Conservation (phyloP, 1,140 invertebrate genomes). For the Diprion similis region DNA sequence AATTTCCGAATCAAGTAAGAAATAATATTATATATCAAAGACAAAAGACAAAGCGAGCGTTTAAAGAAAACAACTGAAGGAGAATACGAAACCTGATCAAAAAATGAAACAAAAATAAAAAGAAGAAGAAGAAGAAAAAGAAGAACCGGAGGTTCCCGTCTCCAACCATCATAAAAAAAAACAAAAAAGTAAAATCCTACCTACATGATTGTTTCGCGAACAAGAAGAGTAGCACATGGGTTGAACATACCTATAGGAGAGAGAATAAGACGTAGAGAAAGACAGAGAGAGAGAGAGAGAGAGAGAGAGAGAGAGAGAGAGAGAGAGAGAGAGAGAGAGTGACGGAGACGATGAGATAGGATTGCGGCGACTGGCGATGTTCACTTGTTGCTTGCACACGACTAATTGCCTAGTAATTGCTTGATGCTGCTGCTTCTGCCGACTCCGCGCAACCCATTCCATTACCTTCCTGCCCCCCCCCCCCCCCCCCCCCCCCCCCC, state of each 20-base stretch:
- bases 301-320: not conserved
- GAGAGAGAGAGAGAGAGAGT: conserved; percentile 1
- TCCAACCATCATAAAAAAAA: no score
- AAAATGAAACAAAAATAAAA: no score
- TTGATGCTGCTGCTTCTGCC: conserved; percentile 8
- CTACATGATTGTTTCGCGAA: not conserved
- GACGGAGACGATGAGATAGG: not conserved
- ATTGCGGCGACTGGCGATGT: conserved; percentile 52
- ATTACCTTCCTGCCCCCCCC: conserved; percentile 5
- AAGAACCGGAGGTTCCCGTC: no score
- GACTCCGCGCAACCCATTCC: not conserved
- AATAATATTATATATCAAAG: no score
- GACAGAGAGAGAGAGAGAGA: not conserved
- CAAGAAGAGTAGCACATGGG: not conserved
- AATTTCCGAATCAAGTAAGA: no score
- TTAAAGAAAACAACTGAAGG: no score
- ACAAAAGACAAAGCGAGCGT: no score
- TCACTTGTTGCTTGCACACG: conserved; percentile 60
- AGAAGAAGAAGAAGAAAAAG: no score
- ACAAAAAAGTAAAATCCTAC: not conserved
- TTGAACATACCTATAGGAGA: no score
- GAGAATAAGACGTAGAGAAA: not conserved
- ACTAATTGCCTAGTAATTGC: conserved; percentile 64
- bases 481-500: conserved; percentile 31
- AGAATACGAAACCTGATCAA: no score